Conservation (phyloP, 2,888 invertebrate species). For the Lydus trimaculatus region DNA sequence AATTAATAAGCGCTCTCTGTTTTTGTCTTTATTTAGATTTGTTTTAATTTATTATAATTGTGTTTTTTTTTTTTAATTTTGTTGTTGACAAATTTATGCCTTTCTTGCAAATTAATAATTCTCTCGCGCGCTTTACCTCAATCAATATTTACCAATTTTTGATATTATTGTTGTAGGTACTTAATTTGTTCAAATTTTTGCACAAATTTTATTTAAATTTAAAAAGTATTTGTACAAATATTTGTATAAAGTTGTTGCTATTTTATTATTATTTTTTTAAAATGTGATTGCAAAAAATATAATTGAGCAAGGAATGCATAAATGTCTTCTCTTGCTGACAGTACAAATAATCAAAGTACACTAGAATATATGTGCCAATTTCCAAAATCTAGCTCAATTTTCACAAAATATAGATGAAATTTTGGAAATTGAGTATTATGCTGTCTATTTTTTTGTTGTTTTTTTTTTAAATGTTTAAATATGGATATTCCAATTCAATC, state of each 20-base stretch:
- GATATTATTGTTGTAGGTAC: neutral
- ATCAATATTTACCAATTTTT: neutral
- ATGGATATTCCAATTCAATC: conserved; percentile 34
- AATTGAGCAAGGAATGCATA: conserved; percentile 44
- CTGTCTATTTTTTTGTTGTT: conserved; percentile 18
- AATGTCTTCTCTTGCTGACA: conserved; percentile 53
- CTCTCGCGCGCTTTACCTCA: neutral
- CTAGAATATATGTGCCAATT: conserved; percentile 15
- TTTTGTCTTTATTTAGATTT: conserved; percentile 51
- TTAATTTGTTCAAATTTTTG: neutral
- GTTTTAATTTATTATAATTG: conserved; percentile 53
- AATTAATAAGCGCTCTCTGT: conserved; percentile 55
- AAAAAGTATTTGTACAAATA: conserved; percentile 1
- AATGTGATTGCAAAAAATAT: neutral
- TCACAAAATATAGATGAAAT: neutral
- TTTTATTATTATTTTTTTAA: neutral
- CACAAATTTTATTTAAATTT: neutral
- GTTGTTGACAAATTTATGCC: conserved; percentile 46
- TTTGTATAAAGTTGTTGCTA: neutral
- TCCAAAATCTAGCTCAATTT: conserved; percentile 20
- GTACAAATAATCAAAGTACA: conserved; percentile 48
- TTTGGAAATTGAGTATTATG: conserved; percentile 10
- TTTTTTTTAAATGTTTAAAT: conserved; percentile 12
- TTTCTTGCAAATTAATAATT: conserved; percentile 45
- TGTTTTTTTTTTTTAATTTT: conserved; percentile 26